Base-by-base conservation (phyloP, 2,113 vertebrate genomes). In the Phylloscopus trochiloides region DNA sequence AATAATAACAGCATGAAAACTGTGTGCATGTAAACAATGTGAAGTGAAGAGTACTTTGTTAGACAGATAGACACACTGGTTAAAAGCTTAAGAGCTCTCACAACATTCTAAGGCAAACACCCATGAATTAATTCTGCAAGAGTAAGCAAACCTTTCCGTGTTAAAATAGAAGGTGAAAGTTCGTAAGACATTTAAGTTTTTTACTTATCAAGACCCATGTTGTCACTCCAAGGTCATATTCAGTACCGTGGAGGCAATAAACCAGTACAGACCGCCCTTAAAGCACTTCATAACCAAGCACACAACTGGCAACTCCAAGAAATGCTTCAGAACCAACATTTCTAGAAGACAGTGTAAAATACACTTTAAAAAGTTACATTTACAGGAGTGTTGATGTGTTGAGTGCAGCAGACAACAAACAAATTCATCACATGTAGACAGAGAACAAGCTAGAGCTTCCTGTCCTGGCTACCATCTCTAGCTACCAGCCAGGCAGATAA, bases 351-450 rank as follows among this genome's bases (percentile, higher is more conserved):
- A 0, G 2, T n/a, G 17, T 21, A 67, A 71, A 65, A 83, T 43
- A 9, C 0, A 0, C 32, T 51, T 66, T 34, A 14, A 51, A 70
- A 81, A 48, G 28, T 51, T 54, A 62, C 8, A 19, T 51, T 84
- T 43, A 54, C 8, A 40, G 24, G 14, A 51, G 14, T 9, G 18
- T 32, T 58, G 29, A 68, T 61, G 11, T 0, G 0, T 31, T n/a
- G 70, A 57, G 29, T 10, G 12, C 3, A 6, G 47, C 59, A 85
- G 34, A 45, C 17, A 66, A 59, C 22, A 68, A 76, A 84, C 10
- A 86, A 76, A 89, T 59, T 34, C 29, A 32, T 51, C 61, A 55
- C 9, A 12, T 2, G 3, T 10, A 71, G 12, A 26, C 29, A 78
- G 5, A 61, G 38, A 62, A 80, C 5, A 58, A 50, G 11, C 3